These are phyloP conservation scores for Hypotaenidia philippensis DNA, from an alignment of 2,797 vertebrate genomes.

Conservation along the genomic window DNA sequence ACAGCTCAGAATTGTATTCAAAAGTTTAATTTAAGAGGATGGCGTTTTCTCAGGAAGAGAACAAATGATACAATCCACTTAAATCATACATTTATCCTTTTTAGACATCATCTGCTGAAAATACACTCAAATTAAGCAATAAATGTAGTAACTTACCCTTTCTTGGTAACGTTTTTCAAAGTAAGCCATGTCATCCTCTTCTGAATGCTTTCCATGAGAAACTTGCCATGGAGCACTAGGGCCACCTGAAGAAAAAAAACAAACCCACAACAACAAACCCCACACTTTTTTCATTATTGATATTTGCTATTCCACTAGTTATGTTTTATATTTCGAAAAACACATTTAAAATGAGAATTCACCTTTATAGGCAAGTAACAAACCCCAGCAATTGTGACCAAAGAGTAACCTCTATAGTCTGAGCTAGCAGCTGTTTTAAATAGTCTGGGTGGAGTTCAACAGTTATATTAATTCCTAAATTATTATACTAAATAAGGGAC, in stretches of 20 bases:
- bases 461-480: not conserved
- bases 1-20: not conserved
- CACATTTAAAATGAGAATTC: not conserved
- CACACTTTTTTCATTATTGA: not conserved
- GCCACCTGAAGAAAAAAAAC: conserved; percentile 21
- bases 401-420: not conserved
- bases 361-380: not conserved
- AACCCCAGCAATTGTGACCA: not conserved
- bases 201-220: conserved; percentile 66
- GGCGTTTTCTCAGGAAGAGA: not conserved
- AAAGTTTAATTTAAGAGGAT: not conserved
- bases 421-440: not conserved
- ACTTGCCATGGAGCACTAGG: conserved; percentile 47
- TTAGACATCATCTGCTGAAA: not conserved
- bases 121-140: conserved; percentile 9
- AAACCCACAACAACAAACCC: too few relatives aligned
- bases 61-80: not conserved
- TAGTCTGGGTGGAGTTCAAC: not conserved
- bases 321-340: not conserved
- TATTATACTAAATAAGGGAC: not conserved
- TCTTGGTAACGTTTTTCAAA: conserved; percentile 84
- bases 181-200: conserved; percentile 82
- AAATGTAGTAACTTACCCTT: conserved; percentile 66
- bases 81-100: not conserved
- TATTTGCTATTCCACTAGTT: not conserved